A percentile compares a stretch with the other conserved stretches of the same genome.
These are phyloP conservation scores for Chouioia cunea DNA, from an alignment of 2,888 invertebrate genomes.

Conservation along the genomic window DNA sequence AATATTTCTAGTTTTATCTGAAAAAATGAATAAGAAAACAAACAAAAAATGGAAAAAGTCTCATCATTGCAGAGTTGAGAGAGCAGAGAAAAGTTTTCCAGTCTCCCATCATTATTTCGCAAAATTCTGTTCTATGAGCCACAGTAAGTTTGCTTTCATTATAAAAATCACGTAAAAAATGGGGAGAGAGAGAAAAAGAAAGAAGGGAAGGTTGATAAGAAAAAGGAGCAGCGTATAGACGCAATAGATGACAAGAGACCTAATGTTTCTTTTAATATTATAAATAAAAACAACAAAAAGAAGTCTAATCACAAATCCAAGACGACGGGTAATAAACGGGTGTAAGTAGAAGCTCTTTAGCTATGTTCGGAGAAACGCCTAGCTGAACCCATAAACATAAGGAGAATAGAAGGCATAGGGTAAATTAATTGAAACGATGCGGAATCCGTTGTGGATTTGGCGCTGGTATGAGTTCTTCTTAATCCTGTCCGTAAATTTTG, in stretches of 20 bases:
- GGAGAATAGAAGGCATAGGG: not conserved
- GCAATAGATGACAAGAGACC: not conserved
- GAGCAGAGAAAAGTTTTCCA: constrained; percentile 60
- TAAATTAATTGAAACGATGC: constrained; percentile 44
- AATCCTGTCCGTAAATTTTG: constrained; percentile 28
- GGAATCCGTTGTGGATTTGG: constrained; percentile 38
- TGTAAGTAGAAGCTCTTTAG: constrained; percentile 3
- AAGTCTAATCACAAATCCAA: constrained; percentile 27
- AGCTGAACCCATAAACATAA: too few species aligned
- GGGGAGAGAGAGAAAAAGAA: not conserved
- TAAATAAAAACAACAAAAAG: not conserved
- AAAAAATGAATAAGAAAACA: constrained; percentile 2
- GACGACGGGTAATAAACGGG: constrained; percentile 32
- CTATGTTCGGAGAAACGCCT: too few species aligned
- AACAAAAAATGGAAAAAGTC: not conserved
- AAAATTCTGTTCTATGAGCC: constrained; percentile 47
- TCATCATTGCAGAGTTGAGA: not conserved
- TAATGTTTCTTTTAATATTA: constrained; percentile 14
- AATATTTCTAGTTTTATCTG: constrained; percentile 4
- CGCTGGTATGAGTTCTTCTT: constrained; percentile 13
- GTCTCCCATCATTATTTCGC: constrained; percentile 62
- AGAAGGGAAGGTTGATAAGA: not conserved
- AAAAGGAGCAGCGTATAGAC: too few species aligned
- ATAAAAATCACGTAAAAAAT: not conserved
- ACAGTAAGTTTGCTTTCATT: not conserved